Evolutionary conservation across 2,888 invertebrate species (phyloP).

Genomic region (Plebejus melissa): DNA sequence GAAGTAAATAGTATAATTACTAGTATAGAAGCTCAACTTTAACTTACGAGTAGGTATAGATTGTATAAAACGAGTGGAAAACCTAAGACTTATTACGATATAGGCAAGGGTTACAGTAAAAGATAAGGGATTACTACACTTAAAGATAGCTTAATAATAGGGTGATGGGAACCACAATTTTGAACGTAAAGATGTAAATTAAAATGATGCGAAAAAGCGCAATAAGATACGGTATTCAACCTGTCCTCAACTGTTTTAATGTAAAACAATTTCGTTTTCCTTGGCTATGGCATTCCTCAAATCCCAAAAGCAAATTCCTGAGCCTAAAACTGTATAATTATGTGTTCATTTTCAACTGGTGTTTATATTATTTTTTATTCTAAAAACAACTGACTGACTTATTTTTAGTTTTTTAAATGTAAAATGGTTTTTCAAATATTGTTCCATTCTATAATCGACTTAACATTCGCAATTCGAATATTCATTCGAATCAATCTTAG

Average conservation of each 20-base stretch:
- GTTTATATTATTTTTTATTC: background rate
- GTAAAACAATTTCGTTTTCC: background rate
- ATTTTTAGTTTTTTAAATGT: background rate
- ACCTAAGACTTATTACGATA: conserved; percentile 71
- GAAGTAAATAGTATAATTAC: conserved; percentile 46
- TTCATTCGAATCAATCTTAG: conserved; percentile 22
- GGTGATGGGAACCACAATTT: conserved; percentile 47
- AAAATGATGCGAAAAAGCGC: conserved; percentile 34
- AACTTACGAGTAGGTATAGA: conserved; percentile 71
- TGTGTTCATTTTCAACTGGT: conserved; percentile 2
- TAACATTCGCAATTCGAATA: conserved; percentile 34
- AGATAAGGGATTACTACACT: conserved; percentile 72
- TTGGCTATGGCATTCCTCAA: background rate
- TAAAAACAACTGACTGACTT: background rate
- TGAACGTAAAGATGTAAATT: conserved; percentile 24
- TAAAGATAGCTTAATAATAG: conserved; percentile 74
- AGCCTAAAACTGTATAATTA: background rate
- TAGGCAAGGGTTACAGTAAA: conserved; percentile 73
- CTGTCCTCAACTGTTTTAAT: background rate
- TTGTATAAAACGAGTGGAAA: conserved; percentile 79
- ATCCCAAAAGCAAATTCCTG: conserved; percentile 1
- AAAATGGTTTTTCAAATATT: background rate
- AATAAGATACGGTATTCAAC: conserved; percentile 14
- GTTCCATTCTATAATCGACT: background rate
- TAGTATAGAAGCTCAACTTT: conserved; percentile 72